Base-by-base conservation (phyloP, 2,888 invertebrate species). In the Drosophila ustulata region DNA sequence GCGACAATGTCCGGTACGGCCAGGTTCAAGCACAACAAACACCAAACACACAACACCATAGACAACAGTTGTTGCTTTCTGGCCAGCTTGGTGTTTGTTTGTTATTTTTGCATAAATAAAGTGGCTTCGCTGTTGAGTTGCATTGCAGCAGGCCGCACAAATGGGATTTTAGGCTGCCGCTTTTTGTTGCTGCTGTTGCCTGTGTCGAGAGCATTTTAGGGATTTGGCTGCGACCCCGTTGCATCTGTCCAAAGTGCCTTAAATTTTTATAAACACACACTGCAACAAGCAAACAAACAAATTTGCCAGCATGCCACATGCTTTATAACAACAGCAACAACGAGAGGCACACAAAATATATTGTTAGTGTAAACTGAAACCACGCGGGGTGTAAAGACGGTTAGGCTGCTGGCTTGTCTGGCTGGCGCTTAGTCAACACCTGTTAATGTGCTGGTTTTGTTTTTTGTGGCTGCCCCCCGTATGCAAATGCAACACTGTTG, bases 101-200 rank as follows among this genome's bases (percentile, higher is more conserved):
- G 84, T 87, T 85, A 85, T 89, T 89, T 85, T 85, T 85, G 85
- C 89, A 85, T 85, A 85, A 83, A 85, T 85, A 85, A 89, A 87
- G 68, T 78, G 69, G 64, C 71, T 55, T 57, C 70, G 39, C 50
- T 55, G 70, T 51, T 45, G 41, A 13, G 59, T 46, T 59, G 59
- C 69, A 23, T 52, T 59, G 59, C 72, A 62, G 32, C 66, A 56
- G 59, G 62, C 43, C 55, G 69, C 79, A 76, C 87, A 85, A 85
- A 85, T 85, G 89, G 89, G 89, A 85, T 85, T 85, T 84, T 83
- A 75, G 84, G 71, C 85, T 49, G 66, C 62, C 32, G 30, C 55
- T 61, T 46, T 39, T 55, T 53, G 57, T 55, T 75, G 56, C 58
- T 50, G 28, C 28, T 50, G 53, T n/a, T 57, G 25, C 49, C 45